These are phyloP conservation scores for Ornithorhynchus anatinus DNA, from an alignment of 2,113 vertebrate genomes.

Conservation along the genomic window DNA sequence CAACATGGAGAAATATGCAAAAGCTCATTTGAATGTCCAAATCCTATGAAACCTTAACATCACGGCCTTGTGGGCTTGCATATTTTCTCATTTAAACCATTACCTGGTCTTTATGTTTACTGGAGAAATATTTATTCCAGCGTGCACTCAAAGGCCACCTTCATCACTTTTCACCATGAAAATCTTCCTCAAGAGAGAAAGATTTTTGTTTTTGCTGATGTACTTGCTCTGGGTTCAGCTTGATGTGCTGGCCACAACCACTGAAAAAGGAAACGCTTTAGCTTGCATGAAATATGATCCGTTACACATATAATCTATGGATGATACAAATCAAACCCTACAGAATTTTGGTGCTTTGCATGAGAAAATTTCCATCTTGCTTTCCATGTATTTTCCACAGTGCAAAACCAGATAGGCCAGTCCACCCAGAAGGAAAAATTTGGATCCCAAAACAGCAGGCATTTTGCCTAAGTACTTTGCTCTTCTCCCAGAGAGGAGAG, in stretches of 20 bases:
- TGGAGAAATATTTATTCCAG: background rate
- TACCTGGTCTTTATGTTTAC: background rate
- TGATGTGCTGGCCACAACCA: background rate
- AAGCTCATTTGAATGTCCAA: background rate
- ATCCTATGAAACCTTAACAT: background rate
- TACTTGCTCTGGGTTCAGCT: background rate
- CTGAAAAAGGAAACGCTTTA: background rate
- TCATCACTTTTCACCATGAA: background rate
- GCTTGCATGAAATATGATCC: background rate
- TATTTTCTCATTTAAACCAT: background rate
- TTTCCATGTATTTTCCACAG: conserved; percentile 7
- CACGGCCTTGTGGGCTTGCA: background rate
- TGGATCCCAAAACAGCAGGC: background rate
- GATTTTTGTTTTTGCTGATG: background rate
- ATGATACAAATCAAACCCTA: background rate
- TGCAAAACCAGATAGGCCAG: conserved; percentile 20
- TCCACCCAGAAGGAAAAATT: conserved; percentile 7
- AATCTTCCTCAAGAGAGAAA: background rate
- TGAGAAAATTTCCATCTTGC: conserved; percentile 9
- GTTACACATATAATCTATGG: background rate
- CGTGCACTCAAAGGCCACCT: background rate
- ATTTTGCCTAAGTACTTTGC: background rate
- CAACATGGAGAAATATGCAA: background rate
- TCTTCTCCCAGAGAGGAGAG: background rate
- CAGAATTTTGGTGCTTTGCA: background rate